Percentiles rank a stretch among this genome's conserved stretches.
phyloP scores from a whole-genome alignment of 2,113 vertebrate genomes.

The Stegostoma tigrinum region DNA sequence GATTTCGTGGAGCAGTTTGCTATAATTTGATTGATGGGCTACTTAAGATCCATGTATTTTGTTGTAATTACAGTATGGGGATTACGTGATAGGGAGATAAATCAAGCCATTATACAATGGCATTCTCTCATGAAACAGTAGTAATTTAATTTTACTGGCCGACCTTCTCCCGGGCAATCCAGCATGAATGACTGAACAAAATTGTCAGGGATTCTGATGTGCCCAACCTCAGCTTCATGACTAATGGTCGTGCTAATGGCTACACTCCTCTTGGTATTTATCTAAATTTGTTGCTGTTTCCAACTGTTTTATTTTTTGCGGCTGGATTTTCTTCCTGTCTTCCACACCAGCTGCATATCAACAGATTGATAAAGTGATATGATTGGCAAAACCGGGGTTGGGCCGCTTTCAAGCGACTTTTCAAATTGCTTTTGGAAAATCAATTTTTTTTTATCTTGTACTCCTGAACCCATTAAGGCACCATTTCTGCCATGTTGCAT shows the following conservation, averaged over 20 bases:
- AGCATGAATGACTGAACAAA: constrained; percentile 8
- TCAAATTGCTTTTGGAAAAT: not conserved
- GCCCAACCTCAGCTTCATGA: no score
- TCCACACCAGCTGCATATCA: not conserved
- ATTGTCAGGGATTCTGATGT: not conserved
- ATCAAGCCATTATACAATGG: constrained; percentile 67
- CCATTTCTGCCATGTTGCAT: not conserved
- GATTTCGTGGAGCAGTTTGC: constrained; percentile 31
- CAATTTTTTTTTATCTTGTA: not conserved
- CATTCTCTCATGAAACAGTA: constrained; percentile 58
- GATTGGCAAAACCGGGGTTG: not conserved
- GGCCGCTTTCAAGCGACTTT: not conserved
- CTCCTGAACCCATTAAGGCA: not conserved
- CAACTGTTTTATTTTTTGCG: not conserved
- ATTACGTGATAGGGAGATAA: constrained; percentile 72
- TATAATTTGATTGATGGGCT: constrained; percentile 66
- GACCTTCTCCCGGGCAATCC: constrained; percentile 53
- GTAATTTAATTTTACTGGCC: constrained; percentile 66
- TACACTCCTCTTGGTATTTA: not conserved
- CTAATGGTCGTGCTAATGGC: not conserved
- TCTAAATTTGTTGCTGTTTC: no score
- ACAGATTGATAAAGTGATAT: not conserved
- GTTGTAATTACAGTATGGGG: constrained; percentile 77
- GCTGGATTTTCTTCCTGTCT: not conserved
- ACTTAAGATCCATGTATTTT: constrained; percentile 61